Conservation (phyloP, 2,888 invertebrate species). For the Lottia scabra region DNA sequence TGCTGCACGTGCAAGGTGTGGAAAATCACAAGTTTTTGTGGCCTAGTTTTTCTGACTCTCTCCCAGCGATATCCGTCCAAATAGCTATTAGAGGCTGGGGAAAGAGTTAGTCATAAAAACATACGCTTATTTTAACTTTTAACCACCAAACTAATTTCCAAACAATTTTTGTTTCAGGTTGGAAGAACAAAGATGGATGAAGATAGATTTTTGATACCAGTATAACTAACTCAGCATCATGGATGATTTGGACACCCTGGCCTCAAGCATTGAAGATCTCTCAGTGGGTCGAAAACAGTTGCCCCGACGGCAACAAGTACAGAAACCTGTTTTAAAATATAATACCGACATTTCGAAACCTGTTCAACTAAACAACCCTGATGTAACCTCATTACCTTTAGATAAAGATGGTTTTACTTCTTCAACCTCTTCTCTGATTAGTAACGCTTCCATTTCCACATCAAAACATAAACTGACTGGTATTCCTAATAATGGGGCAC, state of each 20-base stretch:
- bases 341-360: slow-evolving; percentile 48
- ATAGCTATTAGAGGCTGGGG: too few relatives aligned
- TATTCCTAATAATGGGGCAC: not conserved
- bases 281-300: slow-evolving; percentile 55
- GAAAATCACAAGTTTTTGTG: too few relatives aligned
- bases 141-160: too few relatives aligned
- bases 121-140: too few relatives aligned
- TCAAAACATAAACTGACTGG: not conserved
- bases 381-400: slow-evolving; percentile 24
- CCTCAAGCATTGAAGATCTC: slow-evolving; percentile 50
- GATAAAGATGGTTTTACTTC: not conserved
- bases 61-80: too few relatives aligned
- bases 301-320: slow-evolving; percentile 52
- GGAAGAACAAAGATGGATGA: too few relatives aligned
- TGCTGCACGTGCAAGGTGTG: too few relatives aligned
- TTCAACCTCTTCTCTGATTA: slow-evolving; percentile 5
- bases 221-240: slow-evolving; percentile 14
- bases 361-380: slow-evolving; percentile 48
- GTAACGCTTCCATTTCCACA: not conserved
- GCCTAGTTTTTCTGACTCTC: too few relatives aligned
- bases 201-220: too few relatives aligned
- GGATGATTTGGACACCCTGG: slow-evolving; percentile 35
- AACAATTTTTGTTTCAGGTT: too few relatives aligned
- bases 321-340: slow-evolving; percentile 57
- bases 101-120: too few relatives aligned